Evolutionary conservation across 2,797 vertebrate genomes (phyloP), one percentile per base, ranked within the genome.

Genomic region (Spinus pinus): DNA sequence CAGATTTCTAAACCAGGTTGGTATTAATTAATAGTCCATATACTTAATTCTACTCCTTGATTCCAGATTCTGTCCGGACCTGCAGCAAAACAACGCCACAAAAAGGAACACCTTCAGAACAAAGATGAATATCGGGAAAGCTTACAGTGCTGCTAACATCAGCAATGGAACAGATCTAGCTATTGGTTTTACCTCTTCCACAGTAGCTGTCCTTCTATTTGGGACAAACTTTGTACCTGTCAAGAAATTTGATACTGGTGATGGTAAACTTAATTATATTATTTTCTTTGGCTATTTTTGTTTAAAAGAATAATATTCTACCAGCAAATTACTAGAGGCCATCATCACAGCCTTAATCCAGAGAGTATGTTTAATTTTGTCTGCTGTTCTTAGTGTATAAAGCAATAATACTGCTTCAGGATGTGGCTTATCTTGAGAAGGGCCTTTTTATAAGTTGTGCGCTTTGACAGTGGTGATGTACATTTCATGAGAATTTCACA

Each of bases 161-260:
- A 96, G 24, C 73, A 97, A 94, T 41, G 87, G 81, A 73, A 98
- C 98, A 42, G 95, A 98, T 61, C 95, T 98, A 6, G 93, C 92
- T 9, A 96, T 97, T 41, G 99, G 99, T 28, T 98, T 98, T 58
- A n/a, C 97, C 24, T 98, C 98, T 23, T 99, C 98, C 33, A 18
- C 97, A 25, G 42, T 98, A 73, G 98, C 99, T 10, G 97, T 99
- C 35, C 39, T 99, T 58, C 93, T 99, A 1, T 99, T 98, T 87
- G 99, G 99, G 30, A 99, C 98, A 96, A 99, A 98, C 74, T 98
- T 98, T 88, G 98, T 99, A 44, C 98, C 99, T 14, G 96, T 99
- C 37, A 99, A 99, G 96, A 98, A 98, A 79, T 98, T 98, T 82
- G 98, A 99, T 74, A 98, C 98, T 20, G 99, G 99, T 5, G 99